Conservation (phyloP, 2,888 invertebrate species). For the Taenaris catops region DNA sequence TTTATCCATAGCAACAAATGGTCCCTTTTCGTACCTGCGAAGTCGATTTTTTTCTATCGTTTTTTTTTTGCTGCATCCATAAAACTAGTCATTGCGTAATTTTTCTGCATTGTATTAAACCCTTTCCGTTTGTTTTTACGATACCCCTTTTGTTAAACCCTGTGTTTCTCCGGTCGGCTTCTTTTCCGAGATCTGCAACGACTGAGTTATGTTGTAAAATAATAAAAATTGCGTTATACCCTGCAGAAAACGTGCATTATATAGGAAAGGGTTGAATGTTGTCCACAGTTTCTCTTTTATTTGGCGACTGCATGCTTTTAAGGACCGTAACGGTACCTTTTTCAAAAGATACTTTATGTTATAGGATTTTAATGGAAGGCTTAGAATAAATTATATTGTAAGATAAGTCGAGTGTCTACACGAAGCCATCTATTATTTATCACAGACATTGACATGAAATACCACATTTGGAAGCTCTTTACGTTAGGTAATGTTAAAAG, state of each 20-base stretch:
- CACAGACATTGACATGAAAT: slow-evolving; percentile 23
- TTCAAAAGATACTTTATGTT: slow-evolving; percentile 48
- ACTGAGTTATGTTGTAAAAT: slow-evolving; percentile 58
- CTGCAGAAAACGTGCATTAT: slow-evolving; percentile 57
- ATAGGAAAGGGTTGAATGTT: slow-evolving; percentile 66
- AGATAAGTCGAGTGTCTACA: slow-evolving; percentile 55
- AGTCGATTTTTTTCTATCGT: slow-evolving; percentile 49
- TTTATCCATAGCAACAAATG: slow-evolving; percentile 39
- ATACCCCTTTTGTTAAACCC: slow-evolving; percentile 56
- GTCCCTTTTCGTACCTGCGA: slow-evolving; percentile 64
- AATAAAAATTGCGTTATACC: slow-evolving; percentile 74
- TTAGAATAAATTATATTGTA: slow-evolving; percentile 31
- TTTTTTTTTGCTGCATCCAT: slow-evolving; percentile 40
- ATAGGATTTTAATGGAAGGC: slow-evolving; percentile 44
- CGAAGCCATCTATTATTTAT: slow-evolving; percentile 38
- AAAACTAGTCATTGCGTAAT: slow-evolving; percentile 73
- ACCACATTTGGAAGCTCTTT: slow-evolving; percentile 31
- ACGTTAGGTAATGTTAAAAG: background rate
- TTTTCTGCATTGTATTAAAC: slow-evolving; percentile 75
- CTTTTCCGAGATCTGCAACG: slow-evolving; percentile 71
- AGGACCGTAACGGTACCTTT: slow-evolving; percentile 61
- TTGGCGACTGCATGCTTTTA: slow-evolving; percentile 33
- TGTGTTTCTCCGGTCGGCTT: slow-evolving; percentile 49
- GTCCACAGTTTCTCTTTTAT: slow-evolving; percentile 59
- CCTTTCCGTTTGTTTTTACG: slow-evolving; percentile 78